These are phyloP conservation scores for Eolophus roseicapilla DNA, from an alignment of 2,113 vertebrate genomes.

Conservation along the genomic window DNA sequence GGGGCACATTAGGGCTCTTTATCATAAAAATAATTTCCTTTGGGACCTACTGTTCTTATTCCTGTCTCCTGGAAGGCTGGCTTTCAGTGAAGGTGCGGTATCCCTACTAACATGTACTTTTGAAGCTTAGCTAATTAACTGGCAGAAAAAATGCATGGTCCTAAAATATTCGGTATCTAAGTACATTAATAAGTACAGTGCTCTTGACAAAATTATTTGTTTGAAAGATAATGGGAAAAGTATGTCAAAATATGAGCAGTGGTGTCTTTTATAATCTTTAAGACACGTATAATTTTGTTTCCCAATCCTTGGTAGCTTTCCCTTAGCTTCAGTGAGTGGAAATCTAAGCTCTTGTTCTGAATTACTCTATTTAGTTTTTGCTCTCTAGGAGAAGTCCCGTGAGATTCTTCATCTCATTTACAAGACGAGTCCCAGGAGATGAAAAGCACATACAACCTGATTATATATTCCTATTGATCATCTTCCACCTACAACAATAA, in stretches of 20 bases:
- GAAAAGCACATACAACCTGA: constrained; percentile 53
- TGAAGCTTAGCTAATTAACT: constrained; percentile 44
- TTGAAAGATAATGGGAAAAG: constrained; percentile 23
- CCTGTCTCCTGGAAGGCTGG: constrained; percentile 29
- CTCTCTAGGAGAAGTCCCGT: constrained; percentile 54
- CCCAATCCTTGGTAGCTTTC: background rate
- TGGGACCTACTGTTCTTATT: constrained; percentile 32
- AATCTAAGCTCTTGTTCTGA: constrained; percentile 34
- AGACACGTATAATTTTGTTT: constrained; percentile 11
- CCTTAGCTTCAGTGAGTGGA: constrained; percentile 7
- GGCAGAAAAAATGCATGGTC: constrained; percentile 2
- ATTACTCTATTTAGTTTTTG: constrained; percentile 52
- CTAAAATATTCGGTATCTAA: constrained; percentile 20
- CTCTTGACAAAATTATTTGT: constrained; percentile 26
- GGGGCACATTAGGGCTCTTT: constrained; percentile 40
- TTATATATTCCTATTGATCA: constrained; percentile 64
- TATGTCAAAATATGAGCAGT: background rate
- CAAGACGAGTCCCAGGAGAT: constrained; percentile 41
- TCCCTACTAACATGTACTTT: constrained; percentile 10
- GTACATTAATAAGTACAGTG: background rate
- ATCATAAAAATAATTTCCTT: constrained; percentile 57
- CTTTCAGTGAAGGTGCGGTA: constrained; percentile 11
- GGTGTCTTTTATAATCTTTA: background rate
- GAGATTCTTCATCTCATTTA: constrained; percentile 61
- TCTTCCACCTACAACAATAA: constrained; percentile 58